Evolutionary conservation across 2,888 invertebrate genomes (phyloP), one percentile per base, ranked within the genome.

Genomic region (Anodontia alba): DNA sequence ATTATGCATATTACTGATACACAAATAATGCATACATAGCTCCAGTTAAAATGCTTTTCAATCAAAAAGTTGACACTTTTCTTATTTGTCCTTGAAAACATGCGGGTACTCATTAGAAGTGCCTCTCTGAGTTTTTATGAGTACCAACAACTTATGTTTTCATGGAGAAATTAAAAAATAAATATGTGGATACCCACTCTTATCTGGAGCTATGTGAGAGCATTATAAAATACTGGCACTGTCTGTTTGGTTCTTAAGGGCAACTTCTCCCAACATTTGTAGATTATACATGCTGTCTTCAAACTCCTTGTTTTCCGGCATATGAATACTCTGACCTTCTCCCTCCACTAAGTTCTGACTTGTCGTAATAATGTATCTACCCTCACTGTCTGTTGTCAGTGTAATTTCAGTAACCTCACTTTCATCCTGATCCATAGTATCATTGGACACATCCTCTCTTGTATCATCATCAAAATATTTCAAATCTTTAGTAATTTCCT

Each of bases 191-290:
- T n/a, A n/a, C n/a, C n/a, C n/a, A n/a, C n/a, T n/a, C n/a, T n/a
- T n/a, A n/a, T n/a, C n/a, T n/a, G n/a, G n/a, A n/a, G n/a, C n/a
- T n/a, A n/a, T 38, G 38, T 38, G 7, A 38, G 38, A 5, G 7
- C 20, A 54, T 54, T 12, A 54, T 26, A 20, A 20, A 26, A 54
- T 26, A 54, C 54, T 54, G 23, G 12, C 20, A 68, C 29, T 49
- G 0, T 49, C 49, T 12, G 15, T 69, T 46, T 83, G 76, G 31
- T 85, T 80, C 54, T 83, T 84, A 38, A 91, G 66, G 1, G 93
- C 93, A 23, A 92, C 92, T 62, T 92, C 91, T 12, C 92, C 91
- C 36, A 93, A 76, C 92, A 93, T 90, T 72, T 92, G 89, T 51
- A 93, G 81, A 73, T 93, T 93, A 38, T 91, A 91, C 80, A 84